phyloP scores from a whole-genome alignment of 2,888 invertebrate genomes.

The Agapostemon virescens region DNA sequence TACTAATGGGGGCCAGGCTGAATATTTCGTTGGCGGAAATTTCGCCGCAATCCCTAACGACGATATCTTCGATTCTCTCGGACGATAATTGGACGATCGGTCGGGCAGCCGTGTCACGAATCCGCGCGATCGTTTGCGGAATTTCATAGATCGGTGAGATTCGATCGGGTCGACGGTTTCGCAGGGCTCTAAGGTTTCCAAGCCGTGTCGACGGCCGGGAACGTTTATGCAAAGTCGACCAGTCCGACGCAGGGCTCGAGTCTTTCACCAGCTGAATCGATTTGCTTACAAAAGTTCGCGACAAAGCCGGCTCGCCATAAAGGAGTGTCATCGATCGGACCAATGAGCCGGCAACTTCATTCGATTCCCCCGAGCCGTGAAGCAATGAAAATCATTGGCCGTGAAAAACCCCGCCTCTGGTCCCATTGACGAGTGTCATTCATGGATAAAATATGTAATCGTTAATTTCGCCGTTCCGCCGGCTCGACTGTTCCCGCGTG shows the following conservation, averaged over 20 bases:
- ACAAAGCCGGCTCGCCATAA: constrained; percentile 26
- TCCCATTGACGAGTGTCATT: constrained; percentile 23
- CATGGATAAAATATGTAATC: constrained; percentile 13
- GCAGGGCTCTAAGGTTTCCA: not conserved
- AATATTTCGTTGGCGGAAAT: not conserved
- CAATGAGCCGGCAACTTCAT: constrained; percentile 46
- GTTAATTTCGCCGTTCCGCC: not conserved
- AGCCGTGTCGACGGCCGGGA: not conserved
- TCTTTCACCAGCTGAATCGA: constrained; percentile 14
- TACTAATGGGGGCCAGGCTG: constrained; percentile 17
- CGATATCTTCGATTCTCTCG: not conserved
- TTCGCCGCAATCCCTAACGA: not conserved
- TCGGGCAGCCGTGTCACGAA: not conserved
- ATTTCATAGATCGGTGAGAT: not conserved
- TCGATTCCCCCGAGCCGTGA: constrained; percentile 43
- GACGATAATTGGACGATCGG: constrained; percentile 4
- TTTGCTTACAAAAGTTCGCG: constrained; percentile 39
- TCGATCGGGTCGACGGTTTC: constrained; percentile 10
- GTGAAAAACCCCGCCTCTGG: constrained; percentile 31
- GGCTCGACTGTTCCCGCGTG: not conserved
- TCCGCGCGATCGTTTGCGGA: not conserved
- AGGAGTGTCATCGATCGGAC: constrained; percentile 30
- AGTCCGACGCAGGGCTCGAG: not conserved
- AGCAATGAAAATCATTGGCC: constrained; percentile 47
- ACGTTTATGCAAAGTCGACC: constrained; percentile 4